Conservation (phyloP, 2,888 invertebrate genomes). For the Chloroclysta siterata region DNA sequence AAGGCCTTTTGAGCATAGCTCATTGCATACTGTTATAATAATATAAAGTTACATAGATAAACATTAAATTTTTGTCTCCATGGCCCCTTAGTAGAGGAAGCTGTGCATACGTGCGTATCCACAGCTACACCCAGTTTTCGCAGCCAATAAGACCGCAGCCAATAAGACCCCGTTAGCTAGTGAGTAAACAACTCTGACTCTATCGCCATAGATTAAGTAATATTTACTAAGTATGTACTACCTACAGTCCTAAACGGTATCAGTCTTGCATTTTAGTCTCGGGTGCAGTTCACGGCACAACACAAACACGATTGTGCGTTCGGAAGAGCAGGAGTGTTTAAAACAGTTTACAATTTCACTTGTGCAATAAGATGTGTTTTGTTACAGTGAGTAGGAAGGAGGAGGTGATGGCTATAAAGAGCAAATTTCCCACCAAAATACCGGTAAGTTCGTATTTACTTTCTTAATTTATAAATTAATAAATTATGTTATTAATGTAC, state of each 20-base stretch:
- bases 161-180: slow-evolving; percentile 27
- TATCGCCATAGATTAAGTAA: slow-evolving; percentile 11
- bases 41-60: no score
- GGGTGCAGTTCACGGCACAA: slow-evolving; percentile 18
- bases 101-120: no score
- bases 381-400: slow-evolving; percentile 88
- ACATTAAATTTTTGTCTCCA: no score
- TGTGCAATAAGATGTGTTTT: slow-evolving; percentile 37
- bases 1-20: no score
- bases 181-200: slow-evolving; percentile 22
- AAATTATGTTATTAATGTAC: neutral
- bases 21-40: no score
- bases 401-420: slow-evolving; percentile 91
- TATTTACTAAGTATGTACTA: neutral
- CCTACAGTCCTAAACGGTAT: neutral
- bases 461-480: neutral
- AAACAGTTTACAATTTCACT: slow-evolving; percentile 16
- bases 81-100: no score
- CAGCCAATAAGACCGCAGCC: slow-evolving; percentile 31
- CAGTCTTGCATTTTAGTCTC: slow-evolving; percentile 14
- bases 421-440: slow-evolving; percentile 92
- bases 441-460: slow-evolving; percentile 86
- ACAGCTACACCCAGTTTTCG: no score
- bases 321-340: slow-evolving; percentile 15
- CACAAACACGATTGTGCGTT: slow-evolving; percentile 32